Conservation (phyloP, 2,113 vertebrate species). For the Neotoma lepida region DNA sequence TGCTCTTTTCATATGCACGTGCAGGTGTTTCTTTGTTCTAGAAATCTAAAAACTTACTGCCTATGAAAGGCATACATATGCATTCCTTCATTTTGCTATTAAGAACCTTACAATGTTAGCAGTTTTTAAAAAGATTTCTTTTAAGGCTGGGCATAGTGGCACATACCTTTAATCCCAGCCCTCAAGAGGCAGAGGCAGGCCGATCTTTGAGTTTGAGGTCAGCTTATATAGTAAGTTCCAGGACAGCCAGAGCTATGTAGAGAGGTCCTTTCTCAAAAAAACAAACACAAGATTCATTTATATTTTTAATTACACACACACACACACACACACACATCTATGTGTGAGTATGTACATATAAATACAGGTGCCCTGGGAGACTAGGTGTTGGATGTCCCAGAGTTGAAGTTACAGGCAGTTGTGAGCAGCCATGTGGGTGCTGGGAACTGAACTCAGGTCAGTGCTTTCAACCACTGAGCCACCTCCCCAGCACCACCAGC, state of each 20-base stretch:
- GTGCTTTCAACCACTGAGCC: neutral
- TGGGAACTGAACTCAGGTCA: neutral
- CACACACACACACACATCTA: neutral
- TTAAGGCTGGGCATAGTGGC: neutral
- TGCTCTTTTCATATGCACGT: neutral
- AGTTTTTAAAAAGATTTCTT: neutral
- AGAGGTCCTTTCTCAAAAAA: neutral
- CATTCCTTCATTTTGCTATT: constrained; percentile 17
- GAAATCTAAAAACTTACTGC: neutral
- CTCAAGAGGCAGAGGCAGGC: neutral
- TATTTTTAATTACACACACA: neutral
- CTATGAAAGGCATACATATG: neutral
- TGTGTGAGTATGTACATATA: neutral
- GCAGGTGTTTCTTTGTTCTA: constrained; percentile 8
- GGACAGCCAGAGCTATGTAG: neutral
- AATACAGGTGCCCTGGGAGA: too few relatives aligned
- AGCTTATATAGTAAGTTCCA: neutral
- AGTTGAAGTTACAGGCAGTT: neutral
- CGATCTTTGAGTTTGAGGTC: neutral
- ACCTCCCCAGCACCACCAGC: neutral
- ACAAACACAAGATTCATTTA: neutral
- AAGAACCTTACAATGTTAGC: neutral
- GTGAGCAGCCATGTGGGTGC: too few relatives aligned
- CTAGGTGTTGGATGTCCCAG: neutral
- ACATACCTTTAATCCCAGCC: neutral